Evolutionary conservation across 2,113 vertebrate genomes (phyloP).

Genomic region (Elephas maximus): DNA sequence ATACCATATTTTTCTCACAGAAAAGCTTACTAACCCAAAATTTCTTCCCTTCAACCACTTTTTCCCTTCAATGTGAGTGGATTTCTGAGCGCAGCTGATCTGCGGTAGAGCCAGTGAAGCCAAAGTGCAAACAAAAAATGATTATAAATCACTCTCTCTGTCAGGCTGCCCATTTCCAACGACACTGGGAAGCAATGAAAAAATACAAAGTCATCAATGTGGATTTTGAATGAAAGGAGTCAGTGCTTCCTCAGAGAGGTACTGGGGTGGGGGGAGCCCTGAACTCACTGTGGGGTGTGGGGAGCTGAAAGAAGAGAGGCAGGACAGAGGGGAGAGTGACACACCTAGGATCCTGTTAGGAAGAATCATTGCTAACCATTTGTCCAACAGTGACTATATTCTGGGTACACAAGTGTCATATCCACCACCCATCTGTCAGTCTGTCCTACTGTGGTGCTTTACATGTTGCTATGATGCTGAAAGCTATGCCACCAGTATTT

Average conservation of each 20-base stretch:
- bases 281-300: rapidly evolving
- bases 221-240: background rate
- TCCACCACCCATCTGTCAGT: no score
- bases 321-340: background rate
- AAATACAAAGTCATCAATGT: background rate
- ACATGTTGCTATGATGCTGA: no score
- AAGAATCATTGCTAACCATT: background rate
- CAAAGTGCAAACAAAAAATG: background rate
- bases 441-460: no score
- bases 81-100: background rate
- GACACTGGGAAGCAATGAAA: background rate
- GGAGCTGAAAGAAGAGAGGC: no score
- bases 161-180: background rate
- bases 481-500: no score
- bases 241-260: background rate
- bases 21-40: background rate
- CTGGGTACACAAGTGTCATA: rapidly evolving
- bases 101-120: background rate
- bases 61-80: background rate
- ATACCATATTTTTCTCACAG: background rate
- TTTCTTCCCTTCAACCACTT: background rate
- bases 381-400: rapidly evolving
- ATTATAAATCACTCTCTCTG: background rate
- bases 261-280: background rate
- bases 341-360: no score